Conservation (phyloP, 2,797 vertebrate genomes). For the Tarsius wallacei region DNA sequence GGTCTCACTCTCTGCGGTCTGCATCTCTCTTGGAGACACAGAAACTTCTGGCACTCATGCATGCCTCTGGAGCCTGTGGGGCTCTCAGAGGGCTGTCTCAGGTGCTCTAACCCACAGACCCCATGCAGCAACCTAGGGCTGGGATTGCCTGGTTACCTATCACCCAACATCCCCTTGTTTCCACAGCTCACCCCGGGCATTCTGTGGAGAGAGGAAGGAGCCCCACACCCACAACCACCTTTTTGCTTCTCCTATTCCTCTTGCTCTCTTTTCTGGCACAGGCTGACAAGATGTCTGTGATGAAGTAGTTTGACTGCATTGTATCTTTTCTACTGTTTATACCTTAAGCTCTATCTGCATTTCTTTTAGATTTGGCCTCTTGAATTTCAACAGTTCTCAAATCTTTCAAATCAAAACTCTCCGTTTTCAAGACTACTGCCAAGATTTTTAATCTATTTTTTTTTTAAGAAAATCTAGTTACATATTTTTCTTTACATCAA, state of each 20-base stretch:
- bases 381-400: background rate
- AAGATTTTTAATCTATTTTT: background rate
- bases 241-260: background rate
- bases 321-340: background rate
- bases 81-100: background rate
- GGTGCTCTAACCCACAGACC: background rate
- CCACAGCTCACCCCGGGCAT: background rate
- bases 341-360: background rate
- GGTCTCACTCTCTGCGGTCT: no score
- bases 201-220: background rate
- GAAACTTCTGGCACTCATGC: background rate
- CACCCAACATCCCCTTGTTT: no score
- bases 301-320: no score
- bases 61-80: background rate
- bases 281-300: background rate
- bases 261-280: background rate
- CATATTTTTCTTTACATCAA: background rate
- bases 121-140: background rate
- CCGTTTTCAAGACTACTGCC: background rate
- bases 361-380: background rate
- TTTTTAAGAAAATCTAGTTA: background rate
- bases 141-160: background rate
- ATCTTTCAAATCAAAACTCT: background rate
- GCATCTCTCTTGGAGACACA: no score
- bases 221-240: background rate